Evolutionary conservation across 2,888 invertebrate species (phyloP), one percentile per base, ranked within the genome.

Genomic region (Papilio protenor): DNA sequence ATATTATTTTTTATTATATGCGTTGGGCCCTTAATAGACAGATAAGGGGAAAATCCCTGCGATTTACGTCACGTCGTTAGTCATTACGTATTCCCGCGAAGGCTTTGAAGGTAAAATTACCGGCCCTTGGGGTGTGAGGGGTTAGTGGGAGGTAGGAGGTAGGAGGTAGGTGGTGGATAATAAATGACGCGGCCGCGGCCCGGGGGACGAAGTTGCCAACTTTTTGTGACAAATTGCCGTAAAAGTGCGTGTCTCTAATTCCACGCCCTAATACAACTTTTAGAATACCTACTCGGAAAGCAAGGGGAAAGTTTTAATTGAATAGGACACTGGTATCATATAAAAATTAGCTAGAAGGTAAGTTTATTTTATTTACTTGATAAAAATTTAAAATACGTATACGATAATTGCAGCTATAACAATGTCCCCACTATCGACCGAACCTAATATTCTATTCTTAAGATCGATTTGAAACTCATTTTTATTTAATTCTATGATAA

Each of bases 151-250:
- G 21, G 57, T 8, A 21, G 57, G n/a, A n/a, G 21, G 57, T 8
- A 21, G 57, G 79, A 81, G 83, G 79, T 6, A 81, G 77, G 81
- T 79, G 78, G 79, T 81, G 87, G 87, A 85, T 92, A 90, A 92
- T 93, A 93, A 94, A 93, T 93, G 93, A 92, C 89, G 84, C 83
- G 80, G 82, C 78, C 80, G 82, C 83, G 83, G 82, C 87, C 88
- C 87, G 81, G 80, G 89, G 92, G 92, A 89, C 85, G 86, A 89
- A 91, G 90, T 91, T 89, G 89, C 88, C 88, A 92, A 93, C 92
- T 94, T 94, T 94, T 93, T 93, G 91, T 94, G 94, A 93, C 94
- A 94, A 93, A 94, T 94, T 93, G 89, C 91, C 87, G 86, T 87
- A 87, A 91, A 91, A 92, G 92, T 92, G 89, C 91, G 90, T 90